Percentiles rank a stretch among this genome's conserved stretches.
Evolutionary conservation across 1,140 invertebrate genomes (phyloP).

Genomic region (Apocrypta bakeri): DNA sequence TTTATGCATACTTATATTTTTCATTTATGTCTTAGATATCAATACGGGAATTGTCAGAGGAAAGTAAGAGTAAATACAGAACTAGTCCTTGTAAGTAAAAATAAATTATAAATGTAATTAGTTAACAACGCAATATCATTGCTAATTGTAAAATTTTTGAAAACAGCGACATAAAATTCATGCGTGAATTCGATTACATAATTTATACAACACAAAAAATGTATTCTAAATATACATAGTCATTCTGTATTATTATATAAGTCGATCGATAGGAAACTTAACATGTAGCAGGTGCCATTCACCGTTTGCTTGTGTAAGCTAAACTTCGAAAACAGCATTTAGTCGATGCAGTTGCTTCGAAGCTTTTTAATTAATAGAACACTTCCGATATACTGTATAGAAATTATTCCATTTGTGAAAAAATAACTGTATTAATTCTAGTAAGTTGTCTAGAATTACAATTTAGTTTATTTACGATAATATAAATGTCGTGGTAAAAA

Average conservation of each 20-base stretch:
- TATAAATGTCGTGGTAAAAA: background rate
- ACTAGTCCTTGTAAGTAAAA: too few relatives aligned
- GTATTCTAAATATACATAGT: too few relatives aligned
- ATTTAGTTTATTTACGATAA: background rate
- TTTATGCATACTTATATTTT: too few relatives aligned
- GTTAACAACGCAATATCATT: background rate
- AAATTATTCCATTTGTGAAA: slow-evolving; percentile 16
- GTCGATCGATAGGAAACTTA: background rate
- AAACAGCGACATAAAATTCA: background rate
- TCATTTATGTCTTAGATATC: too few relatives aligned
- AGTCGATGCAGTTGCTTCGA: slow-evolving; percentile 9
- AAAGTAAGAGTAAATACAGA: too few relatives aligned
- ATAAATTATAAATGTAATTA: background rate
- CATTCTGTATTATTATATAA: slow-evolving; percentile 10
- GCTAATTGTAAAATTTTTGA: too few relatives aligned
- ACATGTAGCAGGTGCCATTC: background rate
- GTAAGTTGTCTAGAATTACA: background rate
- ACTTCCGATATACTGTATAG: background rate
- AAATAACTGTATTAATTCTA: background rate
- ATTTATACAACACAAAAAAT: too few relatives aligned
- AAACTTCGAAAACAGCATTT: slow-evolving; percentile 25
- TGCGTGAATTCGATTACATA: too few relatives aligned
- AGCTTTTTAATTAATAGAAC: slow-evolving; percentile 9
- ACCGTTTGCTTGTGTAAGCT: too few relatives aligned
- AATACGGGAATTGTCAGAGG: too few relatives aligned